A percentile compares a stretch with the other conserved stretches of the same genome.
These are phyloP conservation scores for Dendrocincla tyrannina DNA, from an alignment of 2,797 vertebrate genomes.

Conservation along the genomic window DNA sequence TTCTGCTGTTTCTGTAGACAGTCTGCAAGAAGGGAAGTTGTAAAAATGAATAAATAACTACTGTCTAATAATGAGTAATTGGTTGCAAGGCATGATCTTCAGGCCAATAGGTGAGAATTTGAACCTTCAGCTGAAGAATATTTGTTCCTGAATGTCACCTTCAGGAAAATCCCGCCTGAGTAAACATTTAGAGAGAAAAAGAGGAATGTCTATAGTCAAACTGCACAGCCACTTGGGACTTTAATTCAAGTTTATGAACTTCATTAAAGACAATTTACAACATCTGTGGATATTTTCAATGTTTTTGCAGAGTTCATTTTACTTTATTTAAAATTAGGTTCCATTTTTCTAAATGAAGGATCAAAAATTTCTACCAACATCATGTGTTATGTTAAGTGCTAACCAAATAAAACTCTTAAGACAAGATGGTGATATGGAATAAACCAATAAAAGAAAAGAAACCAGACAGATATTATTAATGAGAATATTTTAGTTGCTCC, in stretches of 20 bases:
- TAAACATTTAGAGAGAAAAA: background rate
- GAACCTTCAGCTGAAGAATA: background rate
- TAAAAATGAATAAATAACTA: background rate
- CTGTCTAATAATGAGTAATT: background rate
- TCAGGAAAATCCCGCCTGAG: background rate
- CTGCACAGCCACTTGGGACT: conserved; percentile 11
- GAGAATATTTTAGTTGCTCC: background rate
- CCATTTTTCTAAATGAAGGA: background rate
- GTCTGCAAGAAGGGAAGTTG: background rate
- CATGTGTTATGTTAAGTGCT: background rate
- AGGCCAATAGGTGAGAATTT: background rate
- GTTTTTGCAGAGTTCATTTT: background rate
- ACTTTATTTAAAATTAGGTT: conserved; percentile 7
- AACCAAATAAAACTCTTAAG: conserved; percentile 17
- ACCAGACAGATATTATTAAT: background rate
- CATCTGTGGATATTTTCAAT: conserved; percentile 1
- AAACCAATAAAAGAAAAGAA: conserved; percentile 31
- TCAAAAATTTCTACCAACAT: background rate
- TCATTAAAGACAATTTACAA: conserved; percentile 47
- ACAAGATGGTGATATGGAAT: background rate
- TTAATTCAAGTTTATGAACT: conserved; percentile 58
- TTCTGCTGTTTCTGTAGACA: background rate
- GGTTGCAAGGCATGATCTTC: background rate
- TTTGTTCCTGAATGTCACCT: background rate
- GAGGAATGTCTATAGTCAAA: conserved; percentile 24